Evolutionary conservation across 2,113 vertebrate species (phyloP), one percentile per base, ranked within the genome.

Genomic region (Tympanuchus pallidicinctus): DNA sequence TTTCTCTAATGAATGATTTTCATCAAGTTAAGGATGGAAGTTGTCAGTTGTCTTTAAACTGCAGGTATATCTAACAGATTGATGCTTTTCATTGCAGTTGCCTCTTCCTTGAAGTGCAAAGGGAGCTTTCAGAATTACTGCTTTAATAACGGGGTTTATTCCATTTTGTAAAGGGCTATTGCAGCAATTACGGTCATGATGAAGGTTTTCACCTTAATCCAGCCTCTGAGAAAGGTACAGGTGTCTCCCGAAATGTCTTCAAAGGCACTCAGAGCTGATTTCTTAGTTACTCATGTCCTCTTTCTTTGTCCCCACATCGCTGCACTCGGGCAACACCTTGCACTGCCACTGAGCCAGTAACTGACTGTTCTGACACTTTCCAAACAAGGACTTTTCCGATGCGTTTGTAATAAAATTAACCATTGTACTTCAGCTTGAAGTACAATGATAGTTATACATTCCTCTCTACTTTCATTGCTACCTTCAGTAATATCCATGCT

Each of bases 241-340:
- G 32, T 18, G 16, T 86, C 32, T 65, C 43, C 36, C 63, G 32
- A 25, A 86, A 12, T 38, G 0, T 61, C 24, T 32, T 18, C 1
- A 2, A 38, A 65, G 57, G 40, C 28, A 60, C 32, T 54, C 12
- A 2, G 17, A 27, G 5, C 20, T 81, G 11, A 3, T 75, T 60
- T 60, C 20, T 80, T 42, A 11, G 5, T 79, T 69, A n/a, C 3
- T 15, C 38, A 16, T 71, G 86, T 76, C 59, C 64, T 81, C 6
- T 4, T 22, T 54, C n/a, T 71, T 89, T 27, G 78, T 4, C 20
- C 34, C 13, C 16, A 6, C 11, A 0, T 2, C 0, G 0, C 36
- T 88, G 47, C 20, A 17, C 63, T 86, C 24, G 10, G 9, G 8
- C 38, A 24, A 30, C 32, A 6, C 50, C 40, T 86, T 80, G 36